A percentile compares a stretch with the other conserved stretches of the same genome.
Conservation (phyloP, 2,113 vertebrate species). For the Tragelaphus imberbis region DNA sequence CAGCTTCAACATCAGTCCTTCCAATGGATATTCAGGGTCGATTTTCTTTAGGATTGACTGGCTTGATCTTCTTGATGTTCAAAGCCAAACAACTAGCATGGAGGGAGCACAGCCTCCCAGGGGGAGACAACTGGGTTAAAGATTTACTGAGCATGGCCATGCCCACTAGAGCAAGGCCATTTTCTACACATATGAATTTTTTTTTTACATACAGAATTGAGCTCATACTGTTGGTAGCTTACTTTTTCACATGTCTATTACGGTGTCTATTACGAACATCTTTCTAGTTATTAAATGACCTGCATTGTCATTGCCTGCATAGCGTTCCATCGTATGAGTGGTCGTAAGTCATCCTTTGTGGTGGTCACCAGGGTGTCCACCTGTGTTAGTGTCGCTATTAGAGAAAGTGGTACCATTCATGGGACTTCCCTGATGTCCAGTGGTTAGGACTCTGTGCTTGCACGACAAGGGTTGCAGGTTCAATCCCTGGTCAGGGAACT, state of each 20-base stretch:
- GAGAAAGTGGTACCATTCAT: background rate
- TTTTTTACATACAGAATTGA: background rate
- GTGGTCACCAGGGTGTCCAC: rapidly evolving
- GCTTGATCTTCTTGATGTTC: background rate
- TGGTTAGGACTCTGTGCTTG: background rate
- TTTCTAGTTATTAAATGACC: background rate
- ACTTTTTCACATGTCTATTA: background rate
- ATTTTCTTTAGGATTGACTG: background rate
- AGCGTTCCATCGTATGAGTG: background rate
- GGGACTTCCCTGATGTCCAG: background rate
- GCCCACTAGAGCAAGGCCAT: background rate
- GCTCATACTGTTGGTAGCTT: background rate
- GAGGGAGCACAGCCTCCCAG: background rate
- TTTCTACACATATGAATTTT: background rate
- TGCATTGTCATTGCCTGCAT: rapidly evolving
- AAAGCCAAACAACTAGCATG: background rate
- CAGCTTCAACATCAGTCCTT: background rate
- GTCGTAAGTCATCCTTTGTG: rapidly evolving
- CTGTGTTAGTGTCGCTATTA: rapidly evolving
- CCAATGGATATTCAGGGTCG: background rate
- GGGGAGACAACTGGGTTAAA: background rate
- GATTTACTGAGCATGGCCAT: background rate
- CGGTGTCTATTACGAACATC: rapidly evolving
- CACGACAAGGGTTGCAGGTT: background rate
- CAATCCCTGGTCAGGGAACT: background rate